These are phyloP conservation scores for Lepidocyrtoides sp. DNA, from an alignment of 2,888 invertebrate genomes.

Conservation along the genomic window DNA sequence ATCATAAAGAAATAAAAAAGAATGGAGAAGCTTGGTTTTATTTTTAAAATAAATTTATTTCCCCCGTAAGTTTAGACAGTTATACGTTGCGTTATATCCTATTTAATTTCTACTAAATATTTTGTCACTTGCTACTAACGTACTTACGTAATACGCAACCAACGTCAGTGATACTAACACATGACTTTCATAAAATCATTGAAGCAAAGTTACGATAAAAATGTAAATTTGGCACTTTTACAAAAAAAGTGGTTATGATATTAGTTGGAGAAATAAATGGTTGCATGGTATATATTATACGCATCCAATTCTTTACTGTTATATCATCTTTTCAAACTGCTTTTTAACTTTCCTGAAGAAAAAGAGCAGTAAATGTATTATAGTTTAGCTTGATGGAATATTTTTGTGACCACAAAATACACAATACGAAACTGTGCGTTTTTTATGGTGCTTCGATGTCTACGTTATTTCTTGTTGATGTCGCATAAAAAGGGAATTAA, in stretches of 20 bases:
- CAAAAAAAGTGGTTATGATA: conserved; percentile 21
- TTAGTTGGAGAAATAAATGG: neutral
- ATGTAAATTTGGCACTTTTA: conserved; percentile 28
- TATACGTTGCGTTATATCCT: neutral
- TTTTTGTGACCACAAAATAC: too few species aligned
- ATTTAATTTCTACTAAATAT: neutral
- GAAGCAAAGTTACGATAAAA: neutral
- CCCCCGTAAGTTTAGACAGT: neutral
- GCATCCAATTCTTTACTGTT: neutral
- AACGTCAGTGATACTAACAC: neutral
- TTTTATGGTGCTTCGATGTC: too few species aligned
- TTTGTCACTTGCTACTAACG: neutral
- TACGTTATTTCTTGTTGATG: too few species aligned
- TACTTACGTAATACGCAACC: neutral
- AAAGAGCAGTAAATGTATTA: too few species aligned
- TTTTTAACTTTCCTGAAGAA: too few species aligned
- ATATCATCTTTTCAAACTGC: too few species aligned
- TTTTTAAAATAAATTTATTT: too few species aligned
- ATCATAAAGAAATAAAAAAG: too few species aligned
- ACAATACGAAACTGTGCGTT: too few species aligned
- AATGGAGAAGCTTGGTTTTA: too few species aligned
- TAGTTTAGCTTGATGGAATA: too few species aligned
- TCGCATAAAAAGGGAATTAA: too few species aligned
- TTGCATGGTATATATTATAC: neutral
- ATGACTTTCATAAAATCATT: neutral